Conservation (phyloP, 2,888 invertebrate genomes). For the Temnothorax rugatulus region DNA sequence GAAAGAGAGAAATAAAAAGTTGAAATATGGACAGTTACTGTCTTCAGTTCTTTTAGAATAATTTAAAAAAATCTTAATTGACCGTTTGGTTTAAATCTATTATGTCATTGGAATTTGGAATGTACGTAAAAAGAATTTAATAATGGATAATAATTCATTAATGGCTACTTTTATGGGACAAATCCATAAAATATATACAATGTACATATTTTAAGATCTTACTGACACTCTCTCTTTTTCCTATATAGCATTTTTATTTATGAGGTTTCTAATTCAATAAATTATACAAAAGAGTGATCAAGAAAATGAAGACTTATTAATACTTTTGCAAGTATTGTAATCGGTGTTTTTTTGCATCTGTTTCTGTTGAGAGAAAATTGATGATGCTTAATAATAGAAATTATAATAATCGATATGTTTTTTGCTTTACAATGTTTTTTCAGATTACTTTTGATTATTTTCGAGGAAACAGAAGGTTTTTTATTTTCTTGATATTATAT, state of each 20-base stretch:
- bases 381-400: neutral
- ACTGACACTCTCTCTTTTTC: neutral
- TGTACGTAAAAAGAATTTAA: neutral
- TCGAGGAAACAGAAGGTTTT: neutral
- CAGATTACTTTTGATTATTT: neutral
- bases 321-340: neutral
- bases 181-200: neutral
- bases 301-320: neutral
- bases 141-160: neutral
- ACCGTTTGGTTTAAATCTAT: neutral
- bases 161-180: neutral
- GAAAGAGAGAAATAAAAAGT: neutral
- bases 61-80: neutral
- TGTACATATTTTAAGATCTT: neutral
- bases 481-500: too few relatives aligned
- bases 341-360: neutral
- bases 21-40: neutral
- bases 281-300: neutral
- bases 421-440: neutral
- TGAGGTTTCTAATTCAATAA: neutral
- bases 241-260: neutral
- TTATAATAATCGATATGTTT: neutral
- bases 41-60: neutral
- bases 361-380: neutral
- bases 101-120: neutral